Base-by-base conservation (phyloP, 2,888 invertebrate species). In the Kuschelorhynchus macadamiae region DNA sequence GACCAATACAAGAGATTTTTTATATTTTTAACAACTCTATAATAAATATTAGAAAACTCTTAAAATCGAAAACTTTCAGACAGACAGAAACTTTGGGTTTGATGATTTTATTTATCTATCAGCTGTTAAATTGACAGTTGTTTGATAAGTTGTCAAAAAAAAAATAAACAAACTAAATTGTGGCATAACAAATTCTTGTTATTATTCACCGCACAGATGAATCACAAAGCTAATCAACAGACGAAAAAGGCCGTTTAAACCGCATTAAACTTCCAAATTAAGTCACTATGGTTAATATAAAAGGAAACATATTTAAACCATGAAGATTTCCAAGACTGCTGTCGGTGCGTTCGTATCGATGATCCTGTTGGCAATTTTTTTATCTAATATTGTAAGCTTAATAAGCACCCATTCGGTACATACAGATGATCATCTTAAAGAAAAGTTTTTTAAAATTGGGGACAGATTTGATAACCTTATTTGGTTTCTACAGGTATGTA, bases 401-500 rank as follows among this genome's bases (percentile, higher is more conserved):
- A 88, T 92, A 72, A 88, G 88, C 72, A 88, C 89, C 47, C 88
- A 90, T 76, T 76, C 79, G 42, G 75, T 78, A 53, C 71, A 78
- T 60, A 67, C 73, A 14, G 73, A 74, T 61, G 69, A 71, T 33
- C 61, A 69, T 46, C 69, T 70, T 44, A 73, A 74, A 53, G 74
- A 75, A 25, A 71, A 72, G 49, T 75, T 84, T 85, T 75, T 87
- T 84, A 81, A 84, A 79, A 87, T 91, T 56, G 85, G 85, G 42
- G 86, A 89, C 76, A 85, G 87, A 0, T 76, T 84, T 9, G 83
- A 88, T 44, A 87, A 91, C 78, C 81, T 93, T 49, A 85, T 92
- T 72, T 93, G 92, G 92, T 93, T 93, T 83, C 78, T 93, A 71
- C 93, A 93, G 88, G 93, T 92, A 83, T 82, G 71, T 55, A 12